Evolutionary conservation across 2,888 invertebrate species (phyloP).

Genomic region (Deroplatys truncata): DNA sequence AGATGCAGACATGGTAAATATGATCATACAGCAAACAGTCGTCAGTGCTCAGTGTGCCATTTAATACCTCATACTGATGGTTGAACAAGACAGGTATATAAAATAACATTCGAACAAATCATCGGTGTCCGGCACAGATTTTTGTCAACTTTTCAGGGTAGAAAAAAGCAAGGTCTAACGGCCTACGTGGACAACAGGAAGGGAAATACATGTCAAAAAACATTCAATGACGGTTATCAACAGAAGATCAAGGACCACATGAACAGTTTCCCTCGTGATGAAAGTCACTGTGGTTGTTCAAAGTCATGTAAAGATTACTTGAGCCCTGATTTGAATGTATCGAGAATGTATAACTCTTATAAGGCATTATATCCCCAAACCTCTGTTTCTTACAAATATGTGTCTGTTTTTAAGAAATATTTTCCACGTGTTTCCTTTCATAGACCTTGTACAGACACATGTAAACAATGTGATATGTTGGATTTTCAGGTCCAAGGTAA

Average conservation of each 20-base stretch:
- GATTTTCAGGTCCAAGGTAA: neutral
- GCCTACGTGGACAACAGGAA: neutral
- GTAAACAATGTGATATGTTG: neutral
- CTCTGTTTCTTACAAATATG: neutral
- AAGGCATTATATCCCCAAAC: neutral
- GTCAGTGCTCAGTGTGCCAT: neutral
- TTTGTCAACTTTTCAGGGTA: neutral
- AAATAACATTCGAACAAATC: conserved; percentile 2
- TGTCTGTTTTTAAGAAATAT: too few species aligned
- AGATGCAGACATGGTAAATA: neutral
- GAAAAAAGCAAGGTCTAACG: neutral
- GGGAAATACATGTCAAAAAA: too few species aligned
- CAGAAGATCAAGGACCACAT: neutral
- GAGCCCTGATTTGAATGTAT: neutral
- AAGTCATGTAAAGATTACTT: neutral
- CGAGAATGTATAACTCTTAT: neutral
- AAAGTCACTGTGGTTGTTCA: neutral
- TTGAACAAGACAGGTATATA: neutral
- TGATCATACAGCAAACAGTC: neutral
- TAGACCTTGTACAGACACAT: neutral
- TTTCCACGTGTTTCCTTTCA: neutral
- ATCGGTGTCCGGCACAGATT: neutral
- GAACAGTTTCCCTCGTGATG: neutral
- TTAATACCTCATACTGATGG: neutral
- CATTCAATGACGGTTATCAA: neutral